phyloP scores from a whole-genome alignment of 92 coral and sea anemone species.

The Porites lobata region DNA sequence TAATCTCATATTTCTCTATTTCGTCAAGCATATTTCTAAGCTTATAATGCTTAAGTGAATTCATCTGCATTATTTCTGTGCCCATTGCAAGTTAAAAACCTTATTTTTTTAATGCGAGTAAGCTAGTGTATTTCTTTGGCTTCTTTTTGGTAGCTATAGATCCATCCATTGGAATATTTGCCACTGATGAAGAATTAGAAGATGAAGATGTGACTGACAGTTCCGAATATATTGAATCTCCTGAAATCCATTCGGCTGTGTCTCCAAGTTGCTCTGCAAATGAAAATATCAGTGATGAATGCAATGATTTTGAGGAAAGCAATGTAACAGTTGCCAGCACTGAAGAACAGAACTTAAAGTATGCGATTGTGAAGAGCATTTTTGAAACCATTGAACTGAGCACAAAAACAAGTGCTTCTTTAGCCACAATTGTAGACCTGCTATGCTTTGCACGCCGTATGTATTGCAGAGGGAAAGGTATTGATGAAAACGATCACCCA shows the following conservation, averaged over 20 bases:
- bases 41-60: too few relatives aligned
- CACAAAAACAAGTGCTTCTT: constrained; percentile 58
- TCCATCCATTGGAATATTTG: not conserved
- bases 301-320: not conserved
- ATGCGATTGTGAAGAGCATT: constrained; percentile 60
- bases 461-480: constrained; percentile 73
- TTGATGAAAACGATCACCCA: constrained; percentile 60
- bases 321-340: constrained; percentile 1
- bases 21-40: too few relatives aligned
- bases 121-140: too few relatives aligned
- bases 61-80: too few relatives aligned
- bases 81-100: too few relatives aligned
- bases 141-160: not conserved
- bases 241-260: not conserved
- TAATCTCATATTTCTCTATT: too few relatives aligned
- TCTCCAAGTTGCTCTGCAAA: not conserved
- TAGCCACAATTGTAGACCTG: constrained; percentile 58
- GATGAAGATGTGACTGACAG: constrained; percentile 12
- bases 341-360: constrained; percentile 30
- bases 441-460: constrained; percentile 74
- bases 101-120: too few relatives aligned
- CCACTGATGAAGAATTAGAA: constrained; percentile 26
- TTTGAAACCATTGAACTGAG: constrained; percentile 64
- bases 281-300: not conserved
- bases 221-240: constrained; percentile 3